Percentiles rank a stretch among this genome's conserved stretches.
Evolutionary conservation across 2,797 vertebrate species (phyloP).

Genomic region (Hydrolagus colliei): DNA sequence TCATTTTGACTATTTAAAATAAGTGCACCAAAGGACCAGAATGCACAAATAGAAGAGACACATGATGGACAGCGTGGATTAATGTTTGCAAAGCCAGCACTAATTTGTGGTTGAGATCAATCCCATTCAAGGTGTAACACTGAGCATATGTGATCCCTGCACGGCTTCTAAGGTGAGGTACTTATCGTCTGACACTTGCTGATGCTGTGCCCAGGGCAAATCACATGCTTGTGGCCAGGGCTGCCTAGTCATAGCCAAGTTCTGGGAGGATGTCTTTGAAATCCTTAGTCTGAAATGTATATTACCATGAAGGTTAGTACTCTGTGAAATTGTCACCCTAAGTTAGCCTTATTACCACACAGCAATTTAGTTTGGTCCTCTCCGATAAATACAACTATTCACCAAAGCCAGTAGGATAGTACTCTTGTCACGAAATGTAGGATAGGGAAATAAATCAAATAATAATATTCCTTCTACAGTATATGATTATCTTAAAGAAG

Average conservation of each 20-base stretch:
- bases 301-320: slow-evolving; percentile 22
- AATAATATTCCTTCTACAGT: too few relatives aligned
- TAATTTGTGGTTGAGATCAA: slow-evolving; percentile 2
- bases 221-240: slow-evolving; percentile 13
- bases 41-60: background rate
- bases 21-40: background rate
- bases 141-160: background rate
- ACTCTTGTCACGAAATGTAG: background rate
- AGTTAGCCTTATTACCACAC: background rate
- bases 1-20: background rate
- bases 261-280: slow-evolving; percentile 12
- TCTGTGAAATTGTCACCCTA: slow-evolving; percentile 10
- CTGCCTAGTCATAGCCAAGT: background rate
- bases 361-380: background rate
- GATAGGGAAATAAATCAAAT: too few relatives aligned
- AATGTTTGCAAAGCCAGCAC: background rate
- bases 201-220: background rate
- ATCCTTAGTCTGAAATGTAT: slow-evolving; percentile 14
- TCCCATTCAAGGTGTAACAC: background rate
- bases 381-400: background rate
- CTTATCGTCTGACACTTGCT: slow-evolving; percentile 5
- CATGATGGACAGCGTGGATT: background rate
- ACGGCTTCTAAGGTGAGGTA: background rate
- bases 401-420: background rate
- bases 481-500: too few relatives aligned